Evolutionary conservation across 2,888 invertebrate genomes (phyloP), one percentile per base, ranked within the genome.

Genomic region (Amphimallon solstitiale): DNA sequence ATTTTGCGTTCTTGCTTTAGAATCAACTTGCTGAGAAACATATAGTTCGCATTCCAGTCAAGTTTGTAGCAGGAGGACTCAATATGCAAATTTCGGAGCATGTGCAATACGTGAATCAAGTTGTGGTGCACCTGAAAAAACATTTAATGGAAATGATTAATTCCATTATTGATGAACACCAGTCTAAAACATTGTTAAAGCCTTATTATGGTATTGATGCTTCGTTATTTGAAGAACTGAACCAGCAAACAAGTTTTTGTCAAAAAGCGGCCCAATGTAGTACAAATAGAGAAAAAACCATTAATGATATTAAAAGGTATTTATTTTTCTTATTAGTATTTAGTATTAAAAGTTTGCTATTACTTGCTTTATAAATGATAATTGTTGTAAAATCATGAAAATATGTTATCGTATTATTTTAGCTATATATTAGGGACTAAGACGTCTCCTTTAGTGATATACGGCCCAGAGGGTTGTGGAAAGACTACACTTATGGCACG

Each of bases 381-480:
- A 29, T 7, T 29, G n/a, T 29, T 5, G 2, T 9, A 5, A 7
- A 29, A 29, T 5, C 9, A 29, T 5, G 29, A 3, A 5, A 29
- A 5, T 29, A 29, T 7, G 5, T 29, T 3, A 4, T 35, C 17
- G 17, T 48, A 68, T 65, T 63, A 66, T 80, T 80, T 62, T 79
- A 91, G 90, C 65, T 92, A 92, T 74, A 85, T 92, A 69, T 84
- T 84, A 10, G 86, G 88, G 9, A 87, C 87, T 68, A 86, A 86
- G 72, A 81, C 82, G 23, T 81, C 85, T 15, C 93, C 93, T 0
- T 81, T 94, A 66, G 87, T 93, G 10, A 82, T 95, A 65, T 89
- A 91, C 68, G 94, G 94, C 0, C 87, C 90, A 21, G 87, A 89
- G n/a, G 94, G 94, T 9, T 91, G 92, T 79, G 94, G 94, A 0